Evolutionary conservation across 2,797 vertebrate genomes (phyloP).

Genomic region (Poecilia picta): DNA sequence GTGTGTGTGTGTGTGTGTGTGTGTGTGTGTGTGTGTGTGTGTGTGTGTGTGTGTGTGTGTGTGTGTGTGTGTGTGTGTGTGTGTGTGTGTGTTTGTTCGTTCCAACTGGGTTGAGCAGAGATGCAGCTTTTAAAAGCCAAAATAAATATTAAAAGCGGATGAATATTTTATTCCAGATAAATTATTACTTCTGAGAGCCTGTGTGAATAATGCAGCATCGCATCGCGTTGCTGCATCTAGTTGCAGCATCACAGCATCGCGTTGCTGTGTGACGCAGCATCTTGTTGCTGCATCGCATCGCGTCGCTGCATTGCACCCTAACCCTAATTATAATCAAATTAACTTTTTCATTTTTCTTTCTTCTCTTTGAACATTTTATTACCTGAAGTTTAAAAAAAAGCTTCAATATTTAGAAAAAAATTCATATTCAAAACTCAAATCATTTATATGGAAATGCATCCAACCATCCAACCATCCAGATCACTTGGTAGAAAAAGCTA

Average conservation of each 20-base stretch:
- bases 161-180: slow-evolving; percentile 65
- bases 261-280: too few species aligned
- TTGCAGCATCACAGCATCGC: too few species aligned
- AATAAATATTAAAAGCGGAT: slow-evolving; percentile 67
- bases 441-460: too few species aligned
- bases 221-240: slow-evolving; percentile 14
- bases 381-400: slow-evolving; percentile 13
- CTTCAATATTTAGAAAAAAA: slow-evolving; percentile 22
- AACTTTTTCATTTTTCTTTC: not conserved
- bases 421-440: not conserved
- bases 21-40: not conserved
- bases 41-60: not conserved
- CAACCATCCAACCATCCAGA: not conserved
- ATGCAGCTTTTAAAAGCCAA: slow-evolving; percentile 49
- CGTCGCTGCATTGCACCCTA: too few species aligned
- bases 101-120: slow-evolving; percentile 22
- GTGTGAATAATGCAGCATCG: slow-evolving; percentile 20
- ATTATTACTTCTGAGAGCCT: slow-evolving; percentile 61
- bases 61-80: slow-evolving; percentile 1
- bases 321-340: too few species aligned
- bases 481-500: too few species aligned
- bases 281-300: too few species aligned
- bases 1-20: not conserved
- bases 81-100: not conserved
- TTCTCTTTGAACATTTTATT: slow-evolving; percentile 59